phyloP scores from a whole-genome alignment of 2,888 invertebrate species.

The Agrochola lychnidis region DNA sequence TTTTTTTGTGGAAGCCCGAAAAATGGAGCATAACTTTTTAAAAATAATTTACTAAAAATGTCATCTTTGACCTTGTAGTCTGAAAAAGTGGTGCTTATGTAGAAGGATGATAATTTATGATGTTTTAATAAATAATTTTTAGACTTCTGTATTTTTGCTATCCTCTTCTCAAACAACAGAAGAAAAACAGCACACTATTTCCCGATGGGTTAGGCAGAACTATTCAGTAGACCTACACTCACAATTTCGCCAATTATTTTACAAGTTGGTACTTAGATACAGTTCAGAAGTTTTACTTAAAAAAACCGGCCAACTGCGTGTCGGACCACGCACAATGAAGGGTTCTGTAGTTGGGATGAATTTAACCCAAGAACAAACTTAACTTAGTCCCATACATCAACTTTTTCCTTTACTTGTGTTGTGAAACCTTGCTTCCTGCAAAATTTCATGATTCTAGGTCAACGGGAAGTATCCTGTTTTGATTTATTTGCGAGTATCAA shows the following conservation, averaged over 20 bases:
- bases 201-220: background rate
- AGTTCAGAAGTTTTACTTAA: too few species aligned
- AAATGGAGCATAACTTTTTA: slow-evolving; percentile 16
- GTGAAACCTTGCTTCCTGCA: too few species aligned
- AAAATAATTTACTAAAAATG: slow-evolving; percentile 22
- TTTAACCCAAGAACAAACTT: too few species aligned
- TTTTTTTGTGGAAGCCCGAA: slow-evolving; percentile 3
- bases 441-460: too few species aligned
- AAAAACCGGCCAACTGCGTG: too few species aligned
- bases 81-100: background rate
- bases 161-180: background rate
- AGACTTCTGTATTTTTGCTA: background rate
- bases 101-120: background rate
- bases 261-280: background rate
- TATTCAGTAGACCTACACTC: background rate
- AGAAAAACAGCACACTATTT: background rate
- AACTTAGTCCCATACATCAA: too few species aligned
- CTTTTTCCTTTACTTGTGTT: too few species aligned
- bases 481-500: too few species aligned
- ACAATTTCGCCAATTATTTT: background rate
- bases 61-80: background rate
- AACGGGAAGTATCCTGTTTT: too few species aligned
- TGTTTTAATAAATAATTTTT: background rate
- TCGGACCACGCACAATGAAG: too few species aligned
- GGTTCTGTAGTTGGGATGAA: too few species aligned